Evolutionary conservation across 1,140 invertebrate species (phyloP).

Genomic region (Luehdorfia chinensis): DNA sequence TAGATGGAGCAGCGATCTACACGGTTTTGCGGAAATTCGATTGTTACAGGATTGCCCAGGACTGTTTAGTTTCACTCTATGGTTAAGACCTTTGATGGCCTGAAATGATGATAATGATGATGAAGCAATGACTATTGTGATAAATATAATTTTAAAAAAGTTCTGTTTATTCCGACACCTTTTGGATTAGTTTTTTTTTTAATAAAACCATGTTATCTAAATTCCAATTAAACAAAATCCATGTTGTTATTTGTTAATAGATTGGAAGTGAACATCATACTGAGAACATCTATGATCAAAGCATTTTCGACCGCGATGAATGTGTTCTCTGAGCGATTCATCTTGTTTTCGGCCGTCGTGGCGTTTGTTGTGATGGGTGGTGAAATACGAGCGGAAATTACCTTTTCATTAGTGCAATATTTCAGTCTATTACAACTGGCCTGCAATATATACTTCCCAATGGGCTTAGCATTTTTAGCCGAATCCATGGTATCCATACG

Average conservation of each 20-base stretch:
- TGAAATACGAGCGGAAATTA: slow-evolving; percentile 81
- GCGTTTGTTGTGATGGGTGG: slow-evolving; percentile 82
- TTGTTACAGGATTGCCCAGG: too few species aligned
- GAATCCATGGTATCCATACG: slow-evolving; percentile 82
- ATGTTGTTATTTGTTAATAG: slow-evolving; percentile 51
- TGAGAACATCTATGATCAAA: slow-evolving; percentile 83
- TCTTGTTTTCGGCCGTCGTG: slow-evolving; percentile 84
- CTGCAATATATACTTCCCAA: slow-evolving; percentile 85
- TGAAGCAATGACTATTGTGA: too few species aligned
- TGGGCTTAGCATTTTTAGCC: slow-evolving; percentile 78
- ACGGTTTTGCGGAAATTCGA: too few species aligned
- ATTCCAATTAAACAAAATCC: too few species aligned
- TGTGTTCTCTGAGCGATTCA: slow-evolving; percentile 84
- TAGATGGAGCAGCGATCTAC: too few species aligned
- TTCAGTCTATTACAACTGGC: slow-evolving; percentile 85
- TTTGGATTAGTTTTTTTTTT: too few species aligned
- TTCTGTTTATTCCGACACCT: too few species aligned
- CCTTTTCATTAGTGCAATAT: slow-evolving; percentile 86
- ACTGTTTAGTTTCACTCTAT: too few species aligned
- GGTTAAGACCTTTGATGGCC: too few species aligned
- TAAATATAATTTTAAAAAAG: too few species aligned
- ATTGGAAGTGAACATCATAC: slow-evolving; percentile 82
- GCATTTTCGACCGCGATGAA: slow-evolving; percentile 82
- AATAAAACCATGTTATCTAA: too few species aligned
- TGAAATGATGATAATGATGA: too few species aligned